Base-by-base conservation (phyloP, 2,113 vertebrate genomes). In the Austrofundulus limnaeus region DNA sequence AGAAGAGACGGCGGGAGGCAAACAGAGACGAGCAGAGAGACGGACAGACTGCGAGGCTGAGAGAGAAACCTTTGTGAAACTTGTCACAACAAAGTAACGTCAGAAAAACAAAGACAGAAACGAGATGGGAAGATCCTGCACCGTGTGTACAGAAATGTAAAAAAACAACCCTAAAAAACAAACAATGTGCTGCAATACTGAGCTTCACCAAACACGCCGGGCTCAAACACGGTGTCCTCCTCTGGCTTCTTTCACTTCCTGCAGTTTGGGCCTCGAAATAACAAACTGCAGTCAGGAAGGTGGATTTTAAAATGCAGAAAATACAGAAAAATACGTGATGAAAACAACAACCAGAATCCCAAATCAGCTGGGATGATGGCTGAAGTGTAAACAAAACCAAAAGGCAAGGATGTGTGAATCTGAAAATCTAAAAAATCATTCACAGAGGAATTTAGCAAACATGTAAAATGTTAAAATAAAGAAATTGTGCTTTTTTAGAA, bases 61-160 rank as follows among this genome's bases (percentile, higher is more conserved):
- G 68, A 68, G 65, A 62, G 53, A 57, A 54, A 76, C 65, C 68
- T 72, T 20, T 24, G 71, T 61, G 84, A 78, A 53, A 61, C 56
- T 67, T 83, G 82, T 85, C 85, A 83, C 71, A 85, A 84, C 71
- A 80, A 49, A 60, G 67, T 6, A 67, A 46, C 0, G 23, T 63
- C 83, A 81, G 34, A 23, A 42, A 54, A 56, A 60, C 46, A 17
- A 17, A 64, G 58, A 58, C 9, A n/a, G 7, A 43, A 0, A 13
- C 24, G 61, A 68, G 37, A 56, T 23, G 28, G 19, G 34, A 14
- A 21, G 15, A 38, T 23, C 24, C 69, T 46, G 41, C 15, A 21
- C 37, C 41, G 66, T 19, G 41, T 21, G 24, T 4, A 21, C 41
- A 49, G 53, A 63, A 34, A 34, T 31, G 48, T 41, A 19, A 11